Conservation (phyloP, 2,888 invertebrate genomes). For the Agrenia bidenticulata region DNA sequence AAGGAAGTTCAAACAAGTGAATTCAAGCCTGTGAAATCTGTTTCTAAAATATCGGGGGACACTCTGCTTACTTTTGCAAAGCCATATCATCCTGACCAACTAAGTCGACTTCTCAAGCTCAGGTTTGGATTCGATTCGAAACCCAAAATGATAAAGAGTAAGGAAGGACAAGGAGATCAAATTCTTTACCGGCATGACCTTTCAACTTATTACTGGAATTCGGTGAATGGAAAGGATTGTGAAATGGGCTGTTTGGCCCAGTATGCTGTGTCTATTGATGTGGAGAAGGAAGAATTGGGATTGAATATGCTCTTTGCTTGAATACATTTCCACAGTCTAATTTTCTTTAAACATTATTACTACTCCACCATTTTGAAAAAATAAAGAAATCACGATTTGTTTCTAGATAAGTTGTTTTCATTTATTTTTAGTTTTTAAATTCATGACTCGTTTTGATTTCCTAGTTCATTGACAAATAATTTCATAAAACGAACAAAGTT, state of each 20-base stretch:
- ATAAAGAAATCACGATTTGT: too few species aligned
- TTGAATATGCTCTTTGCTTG: too few species aligned
- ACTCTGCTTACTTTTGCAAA: constrained; percentile 32
- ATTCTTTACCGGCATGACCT: constrained; percentile 36
- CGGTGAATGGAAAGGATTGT: constrained; percentile 37
- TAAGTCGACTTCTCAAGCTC: constrained; percentile 32
- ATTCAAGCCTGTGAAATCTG: constrained; percentile 38
- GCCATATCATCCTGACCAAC: constrained; percentile 39
- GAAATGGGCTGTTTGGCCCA: constrained; percentile 36
- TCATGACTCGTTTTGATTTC: too few species aligned
- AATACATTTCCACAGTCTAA: too few species aligned
- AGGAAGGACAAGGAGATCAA: constrained; percentile 6
- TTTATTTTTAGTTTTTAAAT: too few species aligned
- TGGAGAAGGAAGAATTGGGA: constrained; percentile 20
- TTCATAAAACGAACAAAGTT: too few species aligned
- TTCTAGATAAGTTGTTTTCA: too few species aligned
- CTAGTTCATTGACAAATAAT: too few species aligned
- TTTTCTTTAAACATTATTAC: too few species aligned
- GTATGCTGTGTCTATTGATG: constrained; percentile 35
- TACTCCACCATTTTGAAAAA: too few species aligned
- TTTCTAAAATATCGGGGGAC: constrained; percentile 30
- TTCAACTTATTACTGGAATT: constrained; percentile 39
- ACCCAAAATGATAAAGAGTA: constrained; percentile 13
- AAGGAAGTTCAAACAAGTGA: constrained; percentile 36
- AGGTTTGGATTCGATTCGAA: constrained; percentile 37